A percentile compares a stretch with the other conserved stretches of the same genome.
phyloP scores from a whole-genome alignment of 2,888 invertebrate genomes.

The Cheilosia scutellata region DNA sequence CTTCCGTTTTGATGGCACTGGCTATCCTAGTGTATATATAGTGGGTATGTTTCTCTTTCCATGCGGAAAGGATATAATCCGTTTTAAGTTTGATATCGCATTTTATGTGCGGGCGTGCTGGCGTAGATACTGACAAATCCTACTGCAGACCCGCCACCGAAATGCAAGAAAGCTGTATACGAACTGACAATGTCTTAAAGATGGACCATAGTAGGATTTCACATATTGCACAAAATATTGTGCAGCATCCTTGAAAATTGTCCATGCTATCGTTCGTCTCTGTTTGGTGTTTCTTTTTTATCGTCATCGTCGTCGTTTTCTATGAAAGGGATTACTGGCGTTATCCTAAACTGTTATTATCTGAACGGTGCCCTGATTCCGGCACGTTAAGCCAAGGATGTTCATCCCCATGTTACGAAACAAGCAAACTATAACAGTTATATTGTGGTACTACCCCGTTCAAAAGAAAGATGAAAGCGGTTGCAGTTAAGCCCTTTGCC shows the following conservation, averaged over 20 bases:
- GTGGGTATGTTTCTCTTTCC: slow-evolving; percentile 30
- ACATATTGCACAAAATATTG: slow-evolving; percentile 74
- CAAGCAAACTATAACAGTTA: slow-evolving; percentile 42
- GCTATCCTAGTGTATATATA: not conserved
- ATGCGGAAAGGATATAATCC: slow-evolving; percentile 72
- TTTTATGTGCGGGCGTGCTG: slow-evolving; percentile 72
- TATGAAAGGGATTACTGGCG: slow-evolving; percentile 74
- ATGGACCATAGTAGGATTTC: slow-evolving; percentile 52
- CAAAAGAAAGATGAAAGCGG: slow-evolving; percentile 9
- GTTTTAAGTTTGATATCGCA: slow-evolving; percentile 75
- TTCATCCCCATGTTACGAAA: slow-evolving; percentile 56
- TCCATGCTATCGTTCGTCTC: slow-evolving; percentile 49
- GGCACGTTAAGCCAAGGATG: slow-evolving; percentile 68
- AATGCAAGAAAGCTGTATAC: slow-evolving; percentile 14
- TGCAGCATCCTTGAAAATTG: slow-evolving; percentile 74
- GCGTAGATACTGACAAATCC: slow-evolving; percentile 59
- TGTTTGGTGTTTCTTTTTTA: slow-evolving; percentile 20
- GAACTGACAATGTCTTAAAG: slow-evolving; percentile 66
- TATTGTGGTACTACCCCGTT: slow-evolving; percentile 14
- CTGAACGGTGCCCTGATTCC: slow-evolving; percentile 71
- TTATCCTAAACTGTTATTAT: slow-evolving; percentile 76
- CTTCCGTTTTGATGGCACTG: slow-evolving; percentile 58
- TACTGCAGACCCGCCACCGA: not conserved
- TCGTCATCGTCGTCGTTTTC: slow-evolving; percentile 26
- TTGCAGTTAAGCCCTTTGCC: slow-evolving; percentile 42